Percentiles rank a stretch among this genome's conserved stretches.
Evolutionary conservation across 2,888 invertebrate species (phyloP).

Genomic region (Cheilosia impressa): DNA sequence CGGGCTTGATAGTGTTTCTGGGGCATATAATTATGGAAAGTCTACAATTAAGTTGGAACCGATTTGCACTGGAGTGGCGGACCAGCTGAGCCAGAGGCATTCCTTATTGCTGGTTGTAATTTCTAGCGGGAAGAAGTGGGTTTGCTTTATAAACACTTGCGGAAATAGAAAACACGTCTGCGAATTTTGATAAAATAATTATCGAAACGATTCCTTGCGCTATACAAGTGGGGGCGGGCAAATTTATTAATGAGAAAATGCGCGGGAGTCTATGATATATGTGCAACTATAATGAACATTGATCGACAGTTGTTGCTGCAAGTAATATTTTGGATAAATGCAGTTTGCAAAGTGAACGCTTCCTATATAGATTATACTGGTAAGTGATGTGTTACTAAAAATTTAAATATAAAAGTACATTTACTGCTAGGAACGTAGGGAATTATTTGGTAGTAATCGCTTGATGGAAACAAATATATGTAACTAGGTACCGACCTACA

Average conservation of each 20-base stretch:
- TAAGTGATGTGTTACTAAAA: slow-evolving; percentile 17
- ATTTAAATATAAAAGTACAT: neutral
- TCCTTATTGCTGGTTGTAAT: slow-evolving; percentile 39
- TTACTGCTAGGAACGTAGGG: too few relatives aligned
- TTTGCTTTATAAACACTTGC: slow-evolving; percentile 57
- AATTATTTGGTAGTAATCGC: too few relatives aligned
- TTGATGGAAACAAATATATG: too few relatives aligned
- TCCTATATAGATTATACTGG: slow-evolving; percentile 66
- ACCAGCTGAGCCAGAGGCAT: slow-evolving; percentile 38
- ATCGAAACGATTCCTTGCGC: slow-evolving; percentile 1
- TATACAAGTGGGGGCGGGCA: neutral
- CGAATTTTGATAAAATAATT: slow-evolving; percentile 55
- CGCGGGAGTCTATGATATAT: slow-evolving; percentile 45
- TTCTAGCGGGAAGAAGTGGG: slow-evolving; percentile 23
- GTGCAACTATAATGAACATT: slow-evolving; percentile 67
- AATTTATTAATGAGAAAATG: slow-evolving; percentile 53
- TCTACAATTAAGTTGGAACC: slow-evolving; percentile 35
- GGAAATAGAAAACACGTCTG: slow-evolving; percentile 58
- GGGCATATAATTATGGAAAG: slow-evolving; percentile 53
- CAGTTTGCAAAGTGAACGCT: slow-evolving; percentile 30
- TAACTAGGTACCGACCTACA: too few relatives aligned
- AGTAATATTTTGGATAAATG: slow-evolving; percentile 49
- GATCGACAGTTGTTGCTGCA: slow-evolving; percentile 55
- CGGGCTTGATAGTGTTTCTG: slow-evolving; percentile 30
- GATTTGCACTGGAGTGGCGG: slow-evolving; percentile 35